phyloP scores from a whole-genome alignment of 37 sponge, comb jelly and placozoan species.

The Beroe forskalii region DNA sequence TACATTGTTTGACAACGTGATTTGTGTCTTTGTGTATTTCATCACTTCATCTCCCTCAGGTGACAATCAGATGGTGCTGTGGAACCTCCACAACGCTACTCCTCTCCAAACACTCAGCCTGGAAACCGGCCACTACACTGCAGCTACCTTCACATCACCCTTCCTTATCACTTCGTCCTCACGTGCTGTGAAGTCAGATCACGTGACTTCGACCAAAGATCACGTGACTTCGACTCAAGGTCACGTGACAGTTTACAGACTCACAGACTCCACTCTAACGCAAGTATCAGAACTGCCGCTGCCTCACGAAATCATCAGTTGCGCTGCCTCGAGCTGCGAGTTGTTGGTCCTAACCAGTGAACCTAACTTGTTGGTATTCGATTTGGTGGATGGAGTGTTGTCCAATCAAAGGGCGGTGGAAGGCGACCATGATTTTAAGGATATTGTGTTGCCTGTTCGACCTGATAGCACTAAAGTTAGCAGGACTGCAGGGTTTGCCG shows the following conservation, averaged over 20 bases:
- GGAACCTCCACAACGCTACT: not conserved
- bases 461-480: conserved; percentile 8
- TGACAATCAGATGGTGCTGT: not conserved
- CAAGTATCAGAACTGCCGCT: not conserved
- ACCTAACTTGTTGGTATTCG: not conserved
- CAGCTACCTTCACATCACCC: conserved; percentile 4
- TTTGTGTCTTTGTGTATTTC: too few species aligned
- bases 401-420: not conserved
- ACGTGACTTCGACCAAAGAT: not conserved
- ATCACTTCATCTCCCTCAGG: too few species aligned
- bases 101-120: not conserved
- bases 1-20: too few species aligned
- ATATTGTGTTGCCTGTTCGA: not conserved
- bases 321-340: not conserved
- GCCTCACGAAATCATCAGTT: not conserved
- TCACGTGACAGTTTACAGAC: conserved; percentile 58
- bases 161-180: not conserved
- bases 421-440: not conserved
- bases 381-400: conserved; percentile 38
- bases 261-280: not conserved
- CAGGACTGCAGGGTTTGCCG: not conserved
- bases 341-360: not conserved
- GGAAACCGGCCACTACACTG: not conserved
- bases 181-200: not conserved
- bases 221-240: not conserved